Evolutionary conservation across 1,140 invertebrate species (phyloP), one percentile per base, ranked within the genome.

Genomic region (Megathymus violae): DNA sequence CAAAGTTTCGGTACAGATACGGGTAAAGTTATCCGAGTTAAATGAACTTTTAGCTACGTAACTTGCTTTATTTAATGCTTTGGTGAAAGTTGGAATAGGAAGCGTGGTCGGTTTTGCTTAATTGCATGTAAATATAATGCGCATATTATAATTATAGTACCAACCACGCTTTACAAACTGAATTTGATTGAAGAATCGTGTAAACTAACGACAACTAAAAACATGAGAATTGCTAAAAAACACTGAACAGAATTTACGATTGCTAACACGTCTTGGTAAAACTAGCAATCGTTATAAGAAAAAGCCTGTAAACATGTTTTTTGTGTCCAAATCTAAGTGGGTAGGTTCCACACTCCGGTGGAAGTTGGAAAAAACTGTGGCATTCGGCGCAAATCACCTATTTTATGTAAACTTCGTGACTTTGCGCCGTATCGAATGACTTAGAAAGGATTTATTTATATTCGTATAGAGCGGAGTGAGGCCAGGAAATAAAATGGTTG

Each of bases 361-460:
- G 64, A 72, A 72, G 40, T 66, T 46, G 64, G 61, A 81, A 85
- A 83, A 90, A 89, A 87, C 72, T 78, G 66, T 77, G 78, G 80
- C 78, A 82, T 85, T 87, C 80, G 78, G 76, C 65, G 75, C 83
- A 88, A 87, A 88, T 85, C 84, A 83, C 85, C 82, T 89, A 88
- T 87, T 89, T 91, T 89, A 91, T 91, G 88, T 89, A 89, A 89
- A 89, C 82, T 89, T 88, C 88, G 88, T 91, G 88, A 91, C 88
- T 91, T 76, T 77, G 67, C 66, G 69, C 85, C 84, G 74, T 91
- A 91, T 91, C 88, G 86, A 87, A 89, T 89, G 86, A 81, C 85
- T 91, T 89, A 91, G 80, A 85, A 85, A 89, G 84, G 86, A 89
- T 89, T 88, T 90, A 85, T 87, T 82, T 87, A 85, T 82, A 83